These are phyloP conservation scores for Acropternis orthonyx DNA, from an alignment of 2,797 vertebrate species.

Conservation along the genomic window DNA sequence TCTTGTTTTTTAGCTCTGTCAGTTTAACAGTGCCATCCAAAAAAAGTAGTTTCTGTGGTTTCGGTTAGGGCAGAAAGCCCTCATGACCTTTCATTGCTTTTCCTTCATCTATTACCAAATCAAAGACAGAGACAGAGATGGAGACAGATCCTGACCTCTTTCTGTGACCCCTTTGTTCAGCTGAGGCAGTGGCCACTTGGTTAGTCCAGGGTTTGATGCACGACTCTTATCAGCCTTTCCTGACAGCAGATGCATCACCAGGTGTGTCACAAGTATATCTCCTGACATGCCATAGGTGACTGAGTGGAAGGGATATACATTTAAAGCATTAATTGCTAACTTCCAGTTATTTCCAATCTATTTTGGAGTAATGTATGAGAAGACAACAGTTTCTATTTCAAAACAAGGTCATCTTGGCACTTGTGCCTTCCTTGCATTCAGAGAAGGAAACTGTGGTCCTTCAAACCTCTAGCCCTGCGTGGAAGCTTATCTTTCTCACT, in stretches of 20 bases:
- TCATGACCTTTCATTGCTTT: neutral
- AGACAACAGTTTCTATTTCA: neutral
- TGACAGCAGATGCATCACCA: neutral
- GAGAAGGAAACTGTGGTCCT: neutral
- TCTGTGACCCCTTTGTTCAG: neutral
- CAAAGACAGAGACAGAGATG: neutral
- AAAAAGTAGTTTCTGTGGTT: neutral
- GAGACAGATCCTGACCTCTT: neutral
- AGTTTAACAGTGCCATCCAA: neutral
- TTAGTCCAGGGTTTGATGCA: neutral
- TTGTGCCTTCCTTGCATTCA: neutral
- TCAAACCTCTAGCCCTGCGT: neutral
- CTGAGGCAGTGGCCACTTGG: neutral
- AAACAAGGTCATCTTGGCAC: neutral
- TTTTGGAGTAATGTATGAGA: neutral
- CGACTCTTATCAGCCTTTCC: neutral
- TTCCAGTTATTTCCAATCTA: neutral
- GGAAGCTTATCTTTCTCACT: neutral
- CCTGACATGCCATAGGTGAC: neutral
- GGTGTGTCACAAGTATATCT: neutral
- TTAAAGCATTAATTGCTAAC: neutral
- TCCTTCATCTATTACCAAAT: neutral
- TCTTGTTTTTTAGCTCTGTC: neutral
- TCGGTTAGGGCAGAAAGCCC: neutral
- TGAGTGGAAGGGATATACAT: neutral